Base-by-base conservation (phyloP, 1,140 invertebrate genomes). In the Plectrocnemia conspersa region DNA sequence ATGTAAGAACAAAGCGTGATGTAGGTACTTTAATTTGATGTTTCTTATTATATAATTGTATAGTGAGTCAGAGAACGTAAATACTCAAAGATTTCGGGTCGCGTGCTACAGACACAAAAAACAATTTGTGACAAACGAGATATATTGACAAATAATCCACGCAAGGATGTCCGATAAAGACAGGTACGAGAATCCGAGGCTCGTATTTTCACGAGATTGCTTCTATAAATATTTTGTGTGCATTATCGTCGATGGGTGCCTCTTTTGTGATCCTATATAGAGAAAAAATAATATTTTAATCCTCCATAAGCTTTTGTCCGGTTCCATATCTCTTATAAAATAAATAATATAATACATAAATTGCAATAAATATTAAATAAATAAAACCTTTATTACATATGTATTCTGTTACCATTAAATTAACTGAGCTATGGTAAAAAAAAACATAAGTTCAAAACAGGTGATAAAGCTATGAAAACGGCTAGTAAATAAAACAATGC, bases 141-240 rank as follows among this genome's bases (percentile, higher is more conserved):
- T 27, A 50, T 50, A 50, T 50, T 50, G 47, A 50, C 47, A 50
- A 50, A 50, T 50, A 50, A 50, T 50, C 47, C 47, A 38, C 33
- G 47, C 27, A 23, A 38, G 47, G 47, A 50, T 50, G 47, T 7
- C 47, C 23, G 47, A 50, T 50, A 38, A 50, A 22, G 21, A 38
- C 35, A 10, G 40, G 33, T 50, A n/a, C n/a, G n/a, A n/a, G n/a
- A n/a, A n/a, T 38, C 21, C 23, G 35, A 32, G 47, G 47, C 35
- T 32, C 29, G 27, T n/a, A n/a, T n/a, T n/a, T n/a, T n/a, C n/a
- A 11, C 27, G 18, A 22, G 47, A 50, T 50, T 50, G 47, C 36
- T 50, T 16, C 15, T 38, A 13, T 5, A 10, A 38, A 13, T 38
- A 38, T 38, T 15, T 38, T 16, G 35, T 10, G 5, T 6, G 10